Evolutionary conservation across 2,888 invertebrate species (phyloP).

Genomic region (Perizoma flavofasciatum): DNA sequence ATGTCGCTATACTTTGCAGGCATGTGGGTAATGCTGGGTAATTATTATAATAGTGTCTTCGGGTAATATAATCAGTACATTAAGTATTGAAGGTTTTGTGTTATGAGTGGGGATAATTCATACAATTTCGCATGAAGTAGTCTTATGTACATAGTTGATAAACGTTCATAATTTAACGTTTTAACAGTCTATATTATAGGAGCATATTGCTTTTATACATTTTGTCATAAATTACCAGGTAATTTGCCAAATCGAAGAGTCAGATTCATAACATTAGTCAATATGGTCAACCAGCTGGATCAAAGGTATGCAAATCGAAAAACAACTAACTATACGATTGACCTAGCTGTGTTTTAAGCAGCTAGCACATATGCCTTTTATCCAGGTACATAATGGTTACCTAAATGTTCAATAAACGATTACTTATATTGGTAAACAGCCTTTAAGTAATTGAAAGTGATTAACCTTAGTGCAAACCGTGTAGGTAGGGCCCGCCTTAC

Average conservation of each 20-base stretch:
- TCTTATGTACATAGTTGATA: constrained; percentile 22
- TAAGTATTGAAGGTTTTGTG: constrained; percentile 34
- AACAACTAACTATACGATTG: too few species aligned
- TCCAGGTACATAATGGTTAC: constrained; percentile 5
- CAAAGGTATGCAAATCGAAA: too few species aligned
- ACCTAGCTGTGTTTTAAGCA: too few species aligned
- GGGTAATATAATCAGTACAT: constrained; percentile 50
- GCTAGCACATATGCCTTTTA: too few species aligned
- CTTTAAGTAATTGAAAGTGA: constrained; percentile 24
- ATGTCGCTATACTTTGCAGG: constrained; percentile 55
- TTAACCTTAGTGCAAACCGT: constrained; percentile 20
- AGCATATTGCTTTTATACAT: background rate
- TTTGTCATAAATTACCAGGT: too few species aligned
- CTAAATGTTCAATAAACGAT: constrained; percentile 14
- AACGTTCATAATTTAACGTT: constrained; percentile 4
- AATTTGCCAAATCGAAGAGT: too few species aligned
- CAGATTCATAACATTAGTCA: too few species aligned
- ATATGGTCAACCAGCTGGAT: too few species aligned
- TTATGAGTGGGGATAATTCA: constrained; percentile 18
- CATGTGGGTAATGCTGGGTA: constrained; percentile 56
- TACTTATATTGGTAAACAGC: constrained; percentile 19
- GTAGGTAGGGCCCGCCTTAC: constrained; percentile 11
- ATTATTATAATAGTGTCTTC: constrained; percentile 72
- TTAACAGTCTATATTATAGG: constrained; percentile 4
- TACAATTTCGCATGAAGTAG: constrained; percentile 25